Percentiles rank a stretch among this genome's conserved stretches.
These are phyloP conservation scores for Coecobrya sp. DNA, from an alignment of 2,888 invertebrate genomes.

Conservation along the genomic window DNA sequence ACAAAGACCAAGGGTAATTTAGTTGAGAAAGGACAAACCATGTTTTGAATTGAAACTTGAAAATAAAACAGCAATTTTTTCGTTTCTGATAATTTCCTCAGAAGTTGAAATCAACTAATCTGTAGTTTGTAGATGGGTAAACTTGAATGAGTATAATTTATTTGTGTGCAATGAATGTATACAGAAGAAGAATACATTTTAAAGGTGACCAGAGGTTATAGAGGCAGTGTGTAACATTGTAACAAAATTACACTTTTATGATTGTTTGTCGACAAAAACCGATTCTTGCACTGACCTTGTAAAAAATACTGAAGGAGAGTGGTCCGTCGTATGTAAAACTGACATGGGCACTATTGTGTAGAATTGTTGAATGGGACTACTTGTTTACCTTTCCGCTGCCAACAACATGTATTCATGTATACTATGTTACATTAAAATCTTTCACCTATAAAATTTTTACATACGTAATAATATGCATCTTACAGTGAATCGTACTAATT, in stretches of 20 bases:
- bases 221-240: neutral
- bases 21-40: constrained; percentile 56
- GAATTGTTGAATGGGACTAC: neutral
- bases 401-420: neutral
- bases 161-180: neutral
- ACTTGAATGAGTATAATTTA: neutral
- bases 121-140: too few relatives aligned
- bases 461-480: neutral
- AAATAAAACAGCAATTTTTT: neutral
- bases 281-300: constrained; percentile 40
- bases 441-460: neutral
- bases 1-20: constrained; percentile 42
- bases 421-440: neutral
- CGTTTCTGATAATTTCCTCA: too few relatives aligned
- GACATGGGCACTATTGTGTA: neutral
- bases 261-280: neutral
- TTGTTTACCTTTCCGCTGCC: neutral
- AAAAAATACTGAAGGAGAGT: neutral
- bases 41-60: neutral
- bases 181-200: neutral
- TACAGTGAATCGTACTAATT: neutral
- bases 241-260: neutral
- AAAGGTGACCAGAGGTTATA: neutral
- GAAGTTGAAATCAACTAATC: too few relatives aligned
- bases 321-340: neutral